Percentiles rank a stretch among this genome's conserved stretches.
These are phyloP conservation scores for Clitarchus hookeri DNA, from an alignment of 2,888 invertebrate species.

Conservation along the genomic window DNA sequence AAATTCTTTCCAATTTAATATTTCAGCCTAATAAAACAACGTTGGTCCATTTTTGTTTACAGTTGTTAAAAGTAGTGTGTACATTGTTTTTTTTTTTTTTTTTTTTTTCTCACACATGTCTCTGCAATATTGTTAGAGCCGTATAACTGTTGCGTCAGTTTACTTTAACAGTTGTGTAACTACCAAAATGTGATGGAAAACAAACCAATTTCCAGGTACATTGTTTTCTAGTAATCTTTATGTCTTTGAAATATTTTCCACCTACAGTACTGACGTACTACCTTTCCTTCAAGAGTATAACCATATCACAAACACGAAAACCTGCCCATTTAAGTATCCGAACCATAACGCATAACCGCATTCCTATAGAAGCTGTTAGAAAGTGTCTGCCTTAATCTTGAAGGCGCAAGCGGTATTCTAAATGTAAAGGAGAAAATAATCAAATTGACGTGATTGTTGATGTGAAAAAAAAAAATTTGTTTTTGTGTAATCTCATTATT, in stretches of 20 bases:
- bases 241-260: neutral
- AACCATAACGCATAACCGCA: neutral
- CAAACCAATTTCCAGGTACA: too few relatives aligned
- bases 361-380: constrained; percentile 15
- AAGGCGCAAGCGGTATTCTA: constrained; percentile 41
- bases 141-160: too few relatives aligned
- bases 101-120: too few relatives aligned
- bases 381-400: constrained; percentile 34
- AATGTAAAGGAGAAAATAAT: constrained; percentile 35
- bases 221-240: too few relatives aligned
- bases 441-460: neutral
- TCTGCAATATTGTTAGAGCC: too few relatives aligned
- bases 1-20: too few relatives aligned
- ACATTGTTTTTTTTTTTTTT: too few relatives aligned
- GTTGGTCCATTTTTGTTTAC: too few relatives aligned
- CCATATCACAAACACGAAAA: neutral
- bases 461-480: neutral
- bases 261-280: constrained; percentile 20
- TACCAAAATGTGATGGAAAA: too few relatives aligned
- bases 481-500: neutral
- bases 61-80: too few relatives aligned
- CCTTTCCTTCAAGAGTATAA: neutral
- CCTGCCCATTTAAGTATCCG: neutral
- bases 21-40: too few relatives aligned
- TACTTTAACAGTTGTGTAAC: too few relatives aligned